Percentiles rank a stretch among this genome's conserved stretches.
Evolutionary conservation across 2,888 invertebrate species (phyloP).

Genomic region (Hirudinaria manillensis): DNA sequence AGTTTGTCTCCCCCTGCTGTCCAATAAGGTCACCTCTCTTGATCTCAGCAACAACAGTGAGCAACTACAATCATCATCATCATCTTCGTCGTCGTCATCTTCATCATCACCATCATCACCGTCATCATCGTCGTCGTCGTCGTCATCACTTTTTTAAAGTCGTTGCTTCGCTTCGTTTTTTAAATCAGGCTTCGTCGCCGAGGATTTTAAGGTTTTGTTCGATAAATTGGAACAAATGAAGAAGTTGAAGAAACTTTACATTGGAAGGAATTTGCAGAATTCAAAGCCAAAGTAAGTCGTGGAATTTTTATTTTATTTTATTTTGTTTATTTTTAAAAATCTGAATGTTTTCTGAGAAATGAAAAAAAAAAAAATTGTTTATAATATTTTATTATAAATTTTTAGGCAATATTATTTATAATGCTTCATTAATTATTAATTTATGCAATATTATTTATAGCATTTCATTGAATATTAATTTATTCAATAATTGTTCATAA

Average conservation of each 20-base stretch:
- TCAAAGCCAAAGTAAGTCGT: not conserved
- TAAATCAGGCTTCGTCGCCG: not conserved
- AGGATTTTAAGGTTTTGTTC: constrained; percentile 13
- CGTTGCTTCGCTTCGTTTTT: not conserved
- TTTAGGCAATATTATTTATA: no score
- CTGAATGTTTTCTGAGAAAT: not conserved
- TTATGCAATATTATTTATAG: no score
- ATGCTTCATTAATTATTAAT: no score
- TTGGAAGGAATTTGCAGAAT: constrained; percentile 11
- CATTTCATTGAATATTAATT: no score
- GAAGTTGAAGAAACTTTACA: constrained; percentile 8
- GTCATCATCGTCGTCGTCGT: not conserved
- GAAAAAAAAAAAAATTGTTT: not conserved
- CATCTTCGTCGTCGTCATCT: not conserved
- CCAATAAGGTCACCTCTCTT: not conserved
- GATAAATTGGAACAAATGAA: not conserved
- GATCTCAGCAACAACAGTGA: constrained; percentile 23
- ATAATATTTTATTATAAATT: no score
- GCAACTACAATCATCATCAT: not conserved
- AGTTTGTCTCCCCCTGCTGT: constrained; percentile 13
- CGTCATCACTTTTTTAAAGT: not conserved
- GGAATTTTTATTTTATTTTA: not conserved
- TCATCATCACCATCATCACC: not conserved
- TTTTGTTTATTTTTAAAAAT: not conserved
- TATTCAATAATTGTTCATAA: no score